Evolutionary conservation across 2,888 invertebrate species (phyloP), one percentile per base, ranked within the genome.

Genomic region (Galeopsomyia nigrocyanea): DNA sequence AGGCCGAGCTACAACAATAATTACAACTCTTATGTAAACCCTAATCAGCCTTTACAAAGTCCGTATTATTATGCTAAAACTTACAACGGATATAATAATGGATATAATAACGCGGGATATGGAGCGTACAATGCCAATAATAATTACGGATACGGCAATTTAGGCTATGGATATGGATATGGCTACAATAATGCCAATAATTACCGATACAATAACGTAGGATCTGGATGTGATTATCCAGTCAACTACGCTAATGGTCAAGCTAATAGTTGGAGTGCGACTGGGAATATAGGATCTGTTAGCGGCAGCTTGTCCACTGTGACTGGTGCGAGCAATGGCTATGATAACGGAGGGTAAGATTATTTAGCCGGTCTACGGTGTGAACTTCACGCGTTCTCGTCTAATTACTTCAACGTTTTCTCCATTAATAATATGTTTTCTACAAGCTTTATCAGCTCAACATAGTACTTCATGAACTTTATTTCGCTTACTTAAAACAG

Each of bases 1-100:
- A 73, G 57, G 7, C 73, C 74, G 3, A 73, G 76, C 19, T 73
- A 74, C 58, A 74, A 77, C 71, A 75, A 67, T 65, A 68, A 53
- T 62, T 75, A 55, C 60, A 64, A 64, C 51, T 51, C 63, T 63
- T 68, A 72, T 62, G 67, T 68, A 67, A 22, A 73, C 68, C 63
- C 60, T 39, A 56, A 67, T 67, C 68, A 73, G 16, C 51, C n/a
- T 65, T 75, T 55, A 3, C 49, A 74, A 19, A 53, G 62, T 55
- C 69, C 73, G 7, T 50, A 68, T 55, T 71, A 68, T 55, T 71
- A 76, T 67, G 53, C 26, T 16, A 71, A 53, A 22, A 50, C 63
- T 16, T 58, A 73, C 53, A 22, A 16, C 31, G 58, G 69, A 16
- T 57, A 62, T 51, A 58, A 62, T 51, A 58, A 64, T 31, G 49